Evolutionary conservation across 2,888 invertebrate genomes (phyloP).

Genomic region (Crioceris asparagi): DNA sequence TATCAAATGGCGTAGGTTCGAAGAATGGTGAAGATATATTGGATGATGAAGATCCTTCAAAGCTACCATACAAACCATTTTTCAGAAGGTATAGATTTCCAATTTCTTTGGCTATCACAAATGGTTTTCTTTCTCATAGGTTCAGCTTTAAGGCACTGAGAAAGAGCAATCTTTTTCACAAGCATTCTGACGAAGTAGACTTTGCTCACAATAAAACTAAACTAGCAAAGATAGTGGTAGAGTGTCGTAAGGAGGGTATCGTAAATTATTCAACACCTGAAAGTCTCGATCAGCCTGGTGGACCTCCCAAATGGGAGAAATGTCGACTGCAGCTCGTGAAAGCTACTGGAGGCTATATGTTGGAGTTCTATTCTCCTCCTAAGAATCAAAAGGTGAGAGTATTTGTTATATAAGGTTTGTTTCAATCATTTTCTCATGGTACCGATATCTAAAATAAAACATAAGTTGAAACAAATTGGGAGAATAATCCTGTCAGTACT

Average conservation of each 20-base stretch:
- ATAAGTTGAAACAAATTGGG: no score
- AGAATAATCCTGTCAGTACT: no score
- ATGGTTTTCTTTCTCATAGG: constrained; percentile 24
- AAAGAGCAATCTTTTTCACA: constrained; percentile 77
- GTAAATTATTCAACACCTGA: constrained; percentile 90
- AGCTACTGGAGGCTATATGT: constrained; percentile 86
- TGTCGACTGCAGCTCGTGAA: constrained; percentile 85
- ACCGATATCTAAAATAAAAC: no score
- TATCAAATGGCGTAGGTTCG: constrained; percentile 31
- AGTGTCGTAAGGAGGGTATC: constrained; percentile 86
- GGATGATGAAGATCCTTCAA: constrained; percentile 71
- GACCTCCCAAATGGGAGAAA: constrained; percentile 88
- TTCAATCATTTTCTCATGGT: background rate
- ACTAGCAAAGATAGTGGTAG: constrained; percentile 83
- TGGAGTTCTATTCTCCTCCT: constrained; percentile 93
- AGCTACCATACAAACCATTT: constrained; percentile 72
- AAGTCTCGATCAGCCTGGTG: constrained; percentile 71
- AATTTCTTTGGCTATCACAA: constrained; percentile 1
- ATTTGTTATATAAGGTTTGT: background rate
- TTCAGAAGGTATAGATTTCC: constrained; percentile 48
- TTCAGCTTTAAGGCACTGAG: constrained; percentile 82
- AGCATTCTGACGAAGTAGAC: constrained; percentile 76
- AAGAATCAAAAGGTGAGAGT: constrained; percentile 76
- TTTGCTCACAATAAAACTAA: constrained; percentile 63
- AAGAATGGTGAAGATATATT: constrained; percentile 48